Percentiles rank a stretch among this genome's conserved stretches.
Evolutionary conservation across 2,888 invertebrate genomes (phyloP).

Genomic region (Agelastica alni): DNA sequence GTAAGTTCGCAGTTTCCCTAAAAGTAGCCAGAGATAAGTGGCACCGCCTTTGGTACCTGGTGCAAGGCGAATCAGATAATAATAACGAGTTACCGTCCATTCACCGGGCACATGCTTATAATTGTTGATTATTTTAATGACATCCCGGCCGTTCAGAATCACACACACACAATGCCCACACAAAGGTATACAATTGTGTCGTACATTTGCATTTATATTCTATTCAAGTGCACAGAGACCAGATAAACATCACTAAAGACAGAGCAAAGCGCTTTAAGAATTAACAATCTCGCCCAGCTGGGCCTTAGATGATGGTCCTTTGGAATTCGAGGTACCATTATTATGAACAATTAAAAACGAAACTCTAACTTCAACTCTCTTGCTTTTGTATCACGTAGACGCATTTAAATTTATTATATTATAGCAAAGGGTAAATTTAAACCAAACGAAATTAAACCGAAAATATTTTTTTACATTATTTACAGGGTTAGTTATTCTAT

Average conservation of each 20-base stretch:
- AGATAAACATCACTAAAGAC: constrained; percentile 55
- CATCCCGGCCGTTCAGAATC: constrained; percentile 51
- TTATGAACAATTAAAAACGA: constrained; percentile 21
- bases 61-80: constrained; percentile 49
- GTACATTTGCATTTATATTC: constrained; percentile 58
- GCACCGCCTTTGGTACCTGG: constrained; percentile 44
- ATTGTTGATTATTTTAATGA: constrained; percentile 58
- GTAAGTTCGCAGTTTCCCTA: constrained; percentile 41
- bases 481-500: background rate
- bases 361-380: constrained; percentile 14
- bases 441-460: background rate
- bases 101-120: constrained; percentile 49
- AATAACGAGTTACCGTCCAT: constrained; percentile 47
- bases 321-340: constrained; percentile 26
- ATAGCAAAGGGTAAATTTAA: background rate
- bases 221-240: constrained; percentile 53
- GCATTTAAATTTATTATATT: background rate
- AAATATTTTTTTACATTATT: background rate
- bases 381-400: background rate
- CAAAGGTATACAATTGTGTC: constrained; percentile 56
- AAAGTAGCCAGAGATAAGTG: constrained; percentile 45
- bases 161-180: constrained; percentile 52
- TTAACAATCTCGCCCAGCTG: constrained; percentile 47
- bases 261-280: constrained; percentile 50
- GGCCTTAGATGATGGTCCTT: constrained; percentile 22